Conservation (phyloP, 1,140 invertebrate species). For the Camponotus pennsylvanicus region DNA sequence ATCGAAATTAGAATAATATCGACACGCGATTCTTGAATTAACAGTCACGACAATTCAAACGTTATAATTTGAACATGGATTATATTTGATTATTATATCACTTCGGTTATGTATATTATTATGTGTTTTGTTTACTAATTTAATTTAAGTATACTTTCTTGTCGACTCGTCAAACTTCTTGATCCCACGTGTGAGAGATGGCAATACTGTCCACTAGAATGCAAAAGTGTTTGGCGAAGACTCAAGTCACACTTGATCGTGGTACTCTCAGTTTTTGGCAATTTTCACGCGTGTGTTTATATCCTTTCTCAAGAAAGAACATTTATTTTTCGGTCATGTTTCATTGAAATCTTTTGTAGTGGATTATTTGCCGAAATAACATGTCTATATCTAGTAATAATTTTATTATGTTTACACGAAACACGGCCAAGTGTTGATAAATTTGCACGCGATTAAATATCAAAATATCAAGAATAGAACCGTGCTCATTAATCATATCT, state of each 20-base stretch:
- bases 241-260: not conserved
- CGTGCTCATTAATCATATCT: constrained; percentile 14
- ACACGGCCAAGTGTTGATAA: constrained; percentile 11
- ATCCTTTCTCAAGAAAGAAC: not conserved
- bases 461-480: constrained; percentile 26
- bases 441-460: constrained; percentile 15
- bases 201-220: not conserved
- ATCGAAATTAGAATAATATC: not conserved
- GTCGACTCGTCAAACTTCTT: not conserved
- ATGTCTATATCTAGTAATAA: not conserved
- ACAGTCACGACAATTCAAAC: not conserved
- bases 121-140: not conserved
- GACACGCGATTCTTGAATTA: not conserved
- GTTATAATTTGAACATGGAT: not conserved
- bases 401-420: constrained; percentile 20
- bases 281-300: not conserved
- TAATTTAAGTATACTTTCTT: not conserved
- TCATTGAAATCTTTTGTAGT: constrained; percentile 26
- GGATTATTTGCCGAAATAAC: constrained; percentile 3
- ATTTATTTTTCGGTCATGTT: not conserved
- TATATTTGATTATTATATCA: not conserved
- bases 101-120: not conserved
- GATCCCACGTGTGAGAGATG: not conserved
- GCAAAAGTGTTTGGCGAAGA: not conserved
- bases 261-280: not conserved